Evolutionary conservation across 1,140 invertebrate genomes (phyloP), one percentile per base, ranked within the genome.

Genomic region (Stegodyphus mimosarum): DNA sequence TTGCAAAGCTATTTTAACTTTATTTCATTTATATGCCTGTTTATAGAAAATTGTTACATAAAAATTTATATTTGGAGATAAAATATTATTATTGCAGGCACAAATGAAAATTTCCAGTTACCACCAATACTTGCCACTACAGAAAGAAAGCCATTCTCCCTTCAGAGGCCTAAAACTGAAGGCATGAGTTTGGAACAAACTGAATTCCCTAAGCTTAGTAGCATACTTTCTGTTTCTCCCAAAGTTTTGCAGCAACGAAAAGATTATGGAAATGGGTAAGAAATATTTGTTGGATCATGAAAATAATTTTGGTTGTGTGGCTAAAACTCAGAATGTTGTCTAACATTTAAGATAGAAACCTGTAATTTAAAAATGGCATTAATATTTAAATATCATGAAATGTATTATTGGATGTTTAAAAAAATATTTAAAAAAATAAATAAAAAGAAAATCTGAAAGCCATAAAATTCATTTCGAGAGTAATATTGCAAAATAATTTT

Each of bases 201-300:
- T 72, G 81, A 84, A 51, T 69, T 84, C 60, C 81, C 81, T 3
- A 84, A 76, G 55, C 52, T 84, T 3, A 70, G 33, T 55, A 75
- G 64, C 52, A 67, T 84, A 15, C 55, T 84, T 18, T 53, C 81
- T 48, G 72, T 84, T 18, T 76, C 81, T 55, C 81, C 81, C 6
- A 84, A 84, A 60, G 17, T 84, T 69, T 84, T 84, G 15, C 81
- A 84, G 50, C 64, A 55, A 5, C 48, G 67, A 33, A 60, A 75
- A 84, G 50, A 74, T 13, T 74, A n/a, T 67, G 53, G 9, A 83
- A 74, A 17, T 67, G 17, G 80, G 80, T 83, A 67, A 18, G 48
- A 13, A 69, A 33, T 33, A 33, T 33, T 3, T 33, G 3, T 33
- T 33, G 33, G 33, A 33, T 33, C 33, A 33, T 33, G 1, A 33